These are phyloP conservation scores for Sminthurides aquaticus DNA, from an alignment of 2,888 invertebrate genomes.

Conservation along the genomic window DNA sequence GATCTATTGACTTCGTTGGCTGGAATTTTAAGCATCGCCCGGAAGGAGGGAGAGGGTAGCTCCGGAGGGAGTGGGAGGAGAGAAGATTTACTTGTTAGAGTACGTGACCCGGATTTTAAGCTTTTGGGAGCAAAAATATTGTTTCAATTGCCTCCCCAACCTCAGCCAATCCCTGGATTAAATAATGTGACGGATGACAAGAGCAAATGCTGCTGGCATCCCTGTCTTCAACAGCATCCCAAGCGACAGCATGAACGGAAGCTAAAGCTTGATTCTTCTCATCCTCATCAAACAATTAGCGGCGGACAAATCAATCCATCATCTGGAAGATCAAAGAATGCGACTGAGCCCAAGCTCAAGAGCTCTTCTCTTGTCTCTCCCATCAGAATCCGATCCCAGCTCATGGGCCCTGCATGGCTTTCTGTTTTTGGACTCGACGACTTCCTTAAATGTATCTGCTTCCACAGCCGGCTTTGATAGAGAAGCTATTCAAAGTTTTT, in stretches of 20 bases:
- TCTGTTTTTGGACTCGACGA: no score
- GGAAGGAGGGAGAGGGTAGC: not conserved
- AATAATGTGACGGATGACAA: not conserved
- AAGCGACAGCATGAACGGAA: no score
- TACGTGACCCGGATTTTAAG: not conserved
- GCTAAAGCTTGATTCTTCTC: no score
- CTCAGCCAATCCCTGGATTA: not conserved
- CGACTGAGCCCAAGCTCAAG: not conserved
- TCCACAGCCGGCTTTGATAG: no score
- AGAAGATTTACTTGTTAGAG: not conserved
- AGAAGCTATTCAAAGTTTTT: no score
- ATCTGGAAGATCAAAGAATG: no score
- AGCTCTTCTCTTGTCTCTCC: not conserved
- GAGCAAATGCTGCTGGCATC: not conserved
- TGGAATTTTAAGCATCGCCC: not conserved
- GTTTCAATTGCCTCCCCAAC: not conserved
- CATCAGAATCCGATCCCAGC: no score
- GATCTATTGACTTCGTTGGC: not conserved
- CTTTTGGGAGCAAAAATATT: not conserved
- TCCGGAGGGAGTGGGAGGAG: not conserved
- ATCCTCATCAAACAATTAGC: no score
- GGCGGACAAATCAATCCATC: no score
- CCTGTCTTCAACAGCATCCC: no score
- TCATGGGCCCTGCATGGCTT: no score
- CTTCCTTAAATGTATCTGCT: no score